Evolutionary conservation across 2,113 vertebrate genomes (phyloP).

Genomic region (Odontesthes bonariensis): DNA sequence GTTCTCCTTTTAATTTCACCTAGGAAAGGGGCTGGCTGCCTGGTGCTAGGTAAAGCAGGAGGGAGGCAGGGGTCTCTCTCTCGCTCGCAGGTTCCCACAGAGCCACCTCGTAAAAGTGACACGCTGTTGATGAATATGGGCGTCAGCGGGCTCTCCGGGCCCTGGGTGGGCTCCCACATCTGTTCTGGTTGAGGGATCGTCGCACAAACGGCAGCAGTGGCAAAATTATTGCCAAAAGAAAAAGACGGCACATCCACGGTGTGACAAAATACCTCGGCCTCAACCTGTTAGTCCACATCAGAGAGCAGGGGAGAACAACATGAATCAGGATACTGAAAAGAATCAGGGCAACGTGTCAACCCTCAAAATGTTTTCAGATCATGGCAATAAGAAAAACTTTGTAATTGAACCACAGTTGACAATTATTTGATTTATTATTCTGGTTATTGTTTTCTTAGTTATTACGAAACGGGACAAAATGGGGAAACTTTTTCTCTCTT

Average conservation of each 20-base stretch:
- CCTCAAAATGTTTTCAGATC: background rate
- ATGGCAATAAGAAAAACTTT: background rate
- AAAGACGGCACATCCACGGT: slow-evolving; percentile 40
- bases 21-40: slow-evolving; percentile 53
- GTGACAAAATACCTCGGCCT: slow-evolving; percentile 21
- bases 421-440: background rate
- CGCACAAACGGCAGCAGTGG: slow-evolving; percentile 44
- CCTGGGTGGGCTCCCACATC: slow-evolving; percentile 80
- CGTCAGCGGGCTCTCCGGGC: slow-evolving; percentile 74
- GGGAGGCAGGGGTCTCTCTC: slow-evolving; percentile 31
- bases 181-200: slow-evolving; percentile 68
- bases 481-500: too few species aligned
- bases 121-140: slow-evolving; percentile 80
- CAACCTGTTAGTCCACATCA: background rate
- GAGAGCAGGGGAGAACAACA: background rate
- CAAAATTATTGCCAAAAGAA: slow-evolving; percentile 43
- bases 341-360: background rate
- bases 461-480: background rate
- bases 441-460: background rate
- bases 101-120: slow-evolving; percentile 84
- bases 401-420: background rate
- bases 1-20: slow-evolving; percentile 76
- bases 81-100: slow-evolving; percentile 75
- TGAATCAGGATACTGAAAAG: background rate
- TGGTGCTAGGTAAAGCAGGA: slow-evolving; percentile 56